A percentile compares a stretch with the other conserved stretches of the same genome.
Evolutionary conservation across 1,140 invertebrate species (phyloP).

Genomic region (Trichonephila clavipes): DNA sequence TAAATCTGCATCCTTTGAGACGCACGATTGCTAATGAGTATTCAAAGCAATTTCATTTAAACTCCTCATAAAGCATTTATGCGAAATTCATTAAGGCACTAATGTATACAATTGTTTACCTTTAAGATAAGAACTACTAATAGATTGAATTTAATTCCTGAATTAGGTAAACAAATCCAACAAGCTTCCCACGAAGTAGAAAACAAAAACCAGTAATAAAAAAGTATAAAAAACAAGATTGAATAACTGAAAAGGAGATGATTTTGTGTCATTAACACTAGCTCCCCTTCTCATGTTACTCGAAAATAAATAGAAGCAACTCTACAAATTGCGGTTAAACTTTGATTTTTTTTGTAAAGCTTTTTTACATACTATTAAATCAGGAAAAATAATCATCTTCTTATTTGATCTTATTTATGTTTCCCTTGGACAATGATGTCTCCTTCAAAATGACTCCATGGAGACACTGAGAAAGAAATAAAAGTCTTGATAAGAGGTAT

Average conservation of each 20-base stretch:
- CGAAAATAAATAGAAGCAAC: slow-evolving; percentile 16
- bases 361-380: not conserved
- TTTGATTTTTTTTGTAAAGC: not conserved
- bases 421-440: not conserved
- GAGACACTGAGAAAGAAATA: not conserved
- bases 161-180: too few relatives aligned
- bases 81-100: too few relatives aligned
- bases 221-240: too few relatives aligned
- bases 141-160: too few relatives aligned
- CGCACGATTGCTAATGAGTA: too few relatives aligned
- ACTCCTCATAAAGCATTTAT: too few relatives aligned
- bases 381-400: not conserved
- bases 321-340: slow-evolving; percentile 27
- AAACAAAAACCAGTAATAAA: too few relatives aligned
- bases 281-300: not conserved
- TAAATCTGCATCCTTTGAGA: too few relatives aligned
- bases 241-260: not conserved
- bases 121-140: too few relatives aligned
- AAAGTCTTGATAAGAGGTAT: not conserved
- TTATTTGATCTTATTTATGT: slow-evolving; percentile 12
- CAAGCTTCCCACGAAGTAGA: too few relatives aligned
- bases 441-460: slow-evolving; percentile 9
- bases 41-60: too few relatives aligned
- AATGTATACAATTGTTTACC: too few relatives aligned
- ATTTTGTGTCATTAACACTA: slow-evolving; percentile 35